Percentiles rank a stretch among this genome's conserved stretches.
These are phyloP conservation scores for Netelia inedita DNA, from an alignment of 2,888 invertebrate genomes.

Conservation along the genomic window DNA sequence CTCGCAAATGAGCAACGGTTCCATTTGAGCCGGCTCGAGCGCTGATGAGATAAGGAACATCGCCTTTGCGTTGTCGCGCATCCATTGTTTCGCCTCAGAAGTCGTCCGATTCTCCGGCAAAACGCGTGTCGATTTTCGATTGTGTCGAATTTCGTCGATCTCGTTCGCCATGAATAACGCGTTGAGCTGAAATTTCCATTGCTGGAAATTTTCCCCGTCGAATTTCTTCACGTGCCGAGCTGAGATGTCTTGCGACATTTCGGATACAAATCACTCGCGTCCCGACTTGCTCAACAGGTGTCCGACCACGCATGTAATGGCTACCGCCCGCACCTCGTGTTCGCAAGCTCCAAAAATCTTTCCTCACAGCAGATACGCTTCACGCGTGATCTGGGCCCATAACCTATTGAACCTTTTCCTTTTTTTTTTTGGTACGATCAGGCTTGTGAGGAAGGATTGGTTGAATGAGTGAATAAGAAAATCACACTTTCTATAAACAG, in stretches of 20 bases:
- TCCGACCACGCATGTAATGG: constrained; percentile 25
- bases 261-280: constrained; percentile 38
- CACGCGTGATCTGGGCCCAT: constrained; percentile 52
- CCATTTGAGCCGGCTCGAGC: constrained; percentile 64
- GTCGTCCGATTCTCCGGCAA: constrained; percentile 28
- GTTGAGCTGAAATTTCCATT: constrained; percentile 51
- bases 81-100: constrained; percentile 47
- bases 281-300: constrained; percentile 15
- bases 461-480: too few relatives aligned
- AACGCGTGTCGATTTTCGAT: too few relatives aligned
- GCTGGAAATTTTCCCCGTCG: constrained; percentile 53
- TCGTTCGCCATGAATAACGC: too few relatives aligned
- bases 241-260: constrained; percentile 56
- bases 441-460: too few relatives aligned
- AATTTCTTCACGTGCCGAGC: too few relatives aligned
- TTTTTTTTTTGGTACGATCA: too few relatives aligned
- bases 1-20: constrained; percentile 57
- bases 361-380: constrained; percentile 33
- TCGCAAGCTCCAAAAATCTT: constrained; percentile 19
- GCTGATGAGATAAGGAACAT: constrained; percentile 67
- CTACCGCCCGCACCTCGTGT: constrained; percentile 30
- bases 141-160: too few relatives aligned
- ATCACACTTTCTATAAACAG: too few relatives aligned
- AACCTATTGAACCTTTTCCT: constrained; percentile 26
- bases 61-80: constrained; percentile 63